These are phyloP conservation scores for Himalopsyche japonica DNA, from an alignment of 2,888 invertebrate species.

Conservation along the genomic window DNA sequence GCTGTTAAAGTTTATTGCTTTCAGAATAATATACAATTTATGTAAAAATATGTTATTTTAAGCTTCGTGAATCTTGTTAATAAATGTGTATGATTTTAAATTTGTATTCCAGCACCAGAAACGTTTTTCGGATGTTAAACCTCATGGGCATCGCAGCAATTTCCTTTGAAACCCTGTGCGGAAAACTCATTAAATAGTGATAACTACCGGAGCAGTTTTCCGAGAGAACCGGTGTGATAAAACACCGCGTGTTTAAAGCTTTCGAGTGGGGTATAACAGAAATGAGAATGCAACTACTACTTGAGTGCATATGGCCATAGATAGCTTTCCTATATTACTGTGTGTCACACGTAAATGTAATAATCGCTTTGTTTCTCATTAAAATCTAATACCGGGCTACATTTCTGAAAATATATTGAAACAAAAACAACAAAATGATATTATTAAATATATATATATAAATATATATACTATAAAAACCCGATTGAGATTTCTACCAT, in stretches of 20 bases:
- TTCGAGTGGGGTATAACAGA: not conserved
- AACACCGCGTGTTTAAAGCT: not conserved
- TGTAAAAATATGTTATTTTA: no score
- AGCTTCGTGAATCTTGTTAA: not conserved
- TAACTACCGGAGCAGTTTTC: conserved; percentile 6
- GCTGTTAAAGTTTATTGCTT: no score
- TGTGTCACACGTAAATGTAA: not conserved
- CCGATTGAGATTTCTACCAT: no score
- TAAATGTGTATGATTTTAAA: not conserved
- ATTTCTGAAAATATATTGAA: no score
- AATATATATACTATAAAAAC: no score
- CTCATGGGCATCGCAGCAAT: conserved; percentile 7
- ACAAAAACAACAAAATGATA: no score
- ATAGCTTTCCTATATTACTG: not conserved
- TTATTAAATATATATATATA: no score
- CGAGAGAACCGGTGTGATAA: not conserved
- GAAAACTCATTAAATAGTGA: conserved; percentile 21
- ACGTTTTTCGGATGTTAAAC: not conserved
- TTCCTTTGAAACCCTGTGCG: conserved; percentile 5
- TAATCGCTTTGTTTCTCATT: not conserved
- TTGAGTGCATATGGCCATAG: not conserved
- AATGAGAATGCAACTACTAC: not conserved
- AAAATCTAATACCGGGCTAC: not conserved
- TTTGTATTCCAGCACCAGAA: not conserved
- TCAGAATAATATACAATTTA: no score